Conservation (phyloP, 2,113 vertebrate species). For the Nycticryphes semicollaris region DNA sequence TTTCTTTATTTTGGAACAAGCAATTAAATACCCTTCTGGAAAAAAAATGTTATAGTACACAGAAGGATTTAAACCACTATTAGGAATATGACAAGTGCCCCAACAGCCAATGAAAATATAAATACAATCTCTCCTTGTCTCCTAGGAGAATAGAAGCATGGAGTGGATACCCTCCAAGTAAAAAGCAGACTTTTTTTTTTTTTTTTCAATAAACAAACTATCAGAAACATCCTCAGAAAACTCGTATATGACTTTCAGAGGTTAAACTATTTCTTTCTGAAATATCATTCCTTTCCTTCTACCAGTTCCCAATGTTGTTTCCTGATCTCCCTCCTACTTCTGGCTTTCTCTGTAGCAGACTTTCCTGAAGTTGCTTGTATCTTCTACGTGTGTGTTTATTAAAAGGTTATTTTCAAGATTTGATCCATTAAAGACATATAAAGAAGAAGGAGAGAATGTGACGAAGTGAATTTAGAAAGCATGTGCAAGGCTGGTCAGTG, state of each 20-base stretch:
- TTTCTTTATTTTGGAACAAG: neutral
- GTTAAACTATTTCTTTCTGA: neutral
- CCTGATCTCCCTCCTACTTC: neutral
- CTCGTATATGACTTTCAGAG: neutral
- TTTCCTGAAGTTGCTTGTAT: neutral
- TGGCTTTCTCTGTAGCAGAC: neutral
- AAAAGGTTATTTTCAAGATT: neutral
- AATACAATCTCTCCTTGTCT: neutral
- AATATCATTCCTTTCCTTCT: neutral
- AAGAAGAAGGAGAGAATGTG: neutral
- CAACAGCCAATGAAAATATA: neutral
- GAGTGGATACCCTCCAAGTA: neutral
- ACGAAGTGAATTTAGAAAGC: neutral
- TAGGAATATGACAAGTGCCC: neutral
- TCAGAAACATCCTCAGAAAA: neutral
- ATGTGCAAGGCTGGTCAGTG: neutral
- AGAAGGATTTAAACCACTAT: neutral
- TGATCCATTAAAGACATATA: neutral
- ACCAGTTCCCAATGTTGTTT: neutral
- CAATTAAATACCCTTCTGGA: neutral
- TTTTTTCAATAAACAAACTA: neutral
- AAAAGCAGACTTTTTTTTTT: neutral
- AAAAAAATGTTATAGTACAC: neutral
- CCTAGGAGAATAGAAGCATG: neutral
- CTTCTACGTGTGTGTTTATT: neutral